Percentiles rank a stretch among this genome's conserved stretches.
These are phyloP conservation scores for Serrognathus titanus DNA, from an alignment of 2,888 invertebrate genomes.

Conservation along the genomic window DNA sequence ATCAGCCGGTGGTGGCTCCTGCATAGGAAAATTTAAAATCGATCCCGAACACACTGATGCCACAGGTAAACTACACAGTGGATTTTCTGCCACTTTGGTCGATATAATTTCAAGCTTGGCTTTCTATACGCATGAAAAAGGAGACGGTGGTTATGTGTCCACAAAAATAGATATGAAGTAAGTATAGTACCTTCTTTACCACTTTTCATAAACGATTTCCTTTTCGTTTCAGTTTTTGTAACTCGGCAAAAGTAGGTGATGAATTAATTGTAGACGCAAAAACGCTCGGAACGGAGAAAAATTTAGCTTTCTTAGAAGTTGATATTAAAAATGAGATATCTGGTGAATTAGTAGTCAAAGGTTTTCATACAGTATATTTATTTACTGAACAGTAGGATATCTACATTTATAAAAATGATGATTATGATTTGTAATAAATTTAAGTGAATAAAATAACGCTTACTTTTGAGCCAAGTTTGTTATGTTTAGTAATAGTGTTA, in stretches of 20 bases:
- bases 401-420: no score
- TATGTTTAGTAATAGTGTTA: no score
- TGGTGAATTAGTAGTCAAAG: neutral
- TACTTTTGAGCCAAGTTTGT: no score
- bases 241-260: neutral
- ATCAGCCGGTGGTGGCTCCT: neutral
- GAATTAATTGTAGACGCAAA: neutral
- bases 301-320: neutral
- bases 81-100: neutral
- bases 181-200: slow-evolving; percentile 28
- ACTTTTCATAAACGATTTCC: neutral
- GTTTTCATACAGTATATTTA: slow-evolving; percentile 1
- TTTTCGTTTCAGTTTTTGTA: slow-evolving; percentile 16
- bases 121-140: neutral
- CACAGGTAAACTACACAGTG: neutral
- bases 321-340: neutral
- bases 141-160: slow-evolving; percentile 57
- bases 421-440: no score
- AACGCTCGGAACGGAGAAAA: neutral
- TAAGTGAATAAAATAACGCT: no score
- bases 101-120: neutral
- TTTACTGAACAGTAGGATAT: neutral
- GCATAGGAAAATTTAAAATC: neutral
- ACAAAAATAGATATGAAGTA: slow-evolving; percentile 80
- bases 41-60: neutral